A percentile compares a stretch with the other conserved stretches of the same genome.
phyloP scores from a whole-genome alignment of 2,113 vertebrate genomes.

The Sula dactylatra region DNA sequence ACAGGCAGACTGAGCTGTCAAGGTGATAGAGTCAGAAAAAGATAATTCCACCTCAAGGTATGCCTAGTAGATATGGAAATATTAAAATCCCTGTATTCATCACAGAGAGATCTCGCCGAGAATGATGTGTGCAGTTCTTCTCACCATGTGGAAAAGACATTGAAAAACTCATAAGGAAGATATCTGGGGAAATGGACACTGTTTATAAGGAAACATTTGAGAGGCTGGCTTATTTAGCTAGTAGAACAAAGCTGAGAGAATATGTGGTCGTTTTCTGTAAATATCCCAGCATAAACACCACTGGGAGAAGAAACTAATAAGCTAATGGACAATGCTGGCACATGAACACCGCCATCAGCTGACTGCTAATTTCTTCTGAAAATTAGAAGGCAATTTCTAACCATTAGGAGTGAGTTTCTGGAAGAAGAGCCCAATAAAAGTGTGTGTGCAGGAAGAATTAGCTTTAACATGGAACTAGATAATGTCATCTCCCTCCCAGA shows the following conservation, averaged over 20 bases:
- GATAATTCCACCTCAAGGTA: not conserved
- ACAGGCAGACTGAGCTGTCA: not conserved
- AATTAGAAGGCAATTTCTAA: slow-evolving; percentile 39
- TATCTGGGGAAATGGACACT: not conserved
- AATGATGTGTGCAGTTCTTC: not conserved
- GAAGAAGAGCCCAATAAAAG: not conserved
- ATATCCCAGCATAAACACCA: not conserved
- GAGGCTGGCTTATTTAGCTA: not conserved
- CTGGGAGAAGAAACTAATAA: slow-evolving; percentile 21
- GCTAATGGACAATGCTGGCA: slow-evolving; percentile 44
- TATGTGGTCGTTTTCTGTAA: slow-evolving; percentile 21
- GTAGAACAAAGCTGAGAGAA: not conserved
- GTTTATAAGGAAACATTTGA: not conserved
- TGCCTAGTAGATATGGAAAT: not conserved
- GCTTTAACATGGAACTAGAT: not conserved
- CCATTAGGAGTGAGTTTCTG: slow-evolving; percentile 29
- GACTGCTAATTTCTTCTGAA: slow-evolving; percentile 13
- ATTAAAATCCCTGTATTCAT: not conserved
- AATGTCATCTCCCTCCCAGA: not conserved
- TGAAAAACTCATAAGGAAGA: not conserved
- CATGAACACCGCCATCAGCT: not conserved
- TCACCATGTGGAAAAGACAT: not conserved
- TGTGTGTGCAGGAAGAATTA: not conserved
- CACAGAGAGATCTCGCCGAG: not conserved
- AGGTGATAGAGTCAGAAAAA: not conserved